Percentiles rank a stretch among this genome's conserved stretches.
These are phyloP conservation scores for Stichodactyla helianthus DNA, from an alignment of 64 coral and sea anemone genomes.

Conservation along the genomic window DNA sequence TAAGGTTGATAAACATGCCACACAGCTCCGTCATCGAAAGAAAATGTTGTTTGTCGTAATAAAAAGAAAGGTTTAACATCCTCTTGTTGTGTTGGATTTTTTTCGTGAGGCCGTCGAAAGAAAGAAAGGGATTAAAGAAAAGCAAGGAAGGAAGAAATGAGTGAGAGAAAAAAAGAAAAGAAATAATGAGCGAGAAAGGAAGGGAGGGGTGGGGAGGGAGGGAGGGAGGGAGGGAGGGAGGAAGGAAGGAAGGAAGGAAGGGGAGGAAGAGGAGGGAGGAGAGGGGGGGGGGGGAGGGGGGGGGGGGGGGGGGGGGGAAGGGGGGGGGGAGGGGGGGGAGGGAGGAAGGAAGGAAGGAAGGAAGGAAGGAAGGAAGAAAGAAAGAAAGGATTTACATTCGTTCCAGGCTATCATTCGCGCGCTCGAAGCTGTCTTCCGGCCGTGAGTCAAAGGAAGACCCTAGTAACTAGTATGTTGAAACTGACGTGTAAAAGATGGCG, in stretches of 20 bases:
- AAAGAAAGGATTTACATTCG: neutral
- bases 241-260: neutral
- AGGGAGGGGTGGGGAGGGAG: neutral
- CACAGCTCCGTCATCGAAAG: too few species aligned
- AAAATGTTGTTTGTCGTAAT: too few species aligned
- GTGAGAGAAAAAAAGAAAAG: neutral
- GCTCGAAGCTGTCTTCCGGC: neutral
- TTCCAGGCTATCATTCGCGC: neutral
- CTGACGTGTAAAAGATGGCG: constrained; percentile 28
- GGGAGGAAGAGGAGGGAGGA: too few species aligned
- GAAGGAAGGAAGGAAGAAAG: neutral
- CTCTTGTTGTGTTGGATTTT: too few species aligned
- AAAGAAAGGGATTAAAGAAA: neutral
- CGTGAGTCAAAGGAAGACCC: neutral
- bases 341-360: neutral
- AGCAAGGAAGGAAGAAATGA: neutral
- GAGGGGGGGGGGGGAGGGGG: too few species aligned
- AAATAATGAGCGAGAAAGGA: neutral
- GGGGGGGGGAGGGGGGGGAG: too few species aligned
- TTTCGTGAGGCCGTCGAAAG: neutral
- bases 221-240: neutral
- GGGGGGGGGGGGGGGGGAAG: too few species aligned
- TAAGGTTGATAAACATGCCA: too few species aligned
- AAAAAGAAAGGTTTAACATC: too few species aligned
- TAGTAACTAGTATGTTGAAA: constrained; percentile 4